Conservation (phyloP, 2,888 invertebrate species). For the Cremastobaeus sp. region DNA sequence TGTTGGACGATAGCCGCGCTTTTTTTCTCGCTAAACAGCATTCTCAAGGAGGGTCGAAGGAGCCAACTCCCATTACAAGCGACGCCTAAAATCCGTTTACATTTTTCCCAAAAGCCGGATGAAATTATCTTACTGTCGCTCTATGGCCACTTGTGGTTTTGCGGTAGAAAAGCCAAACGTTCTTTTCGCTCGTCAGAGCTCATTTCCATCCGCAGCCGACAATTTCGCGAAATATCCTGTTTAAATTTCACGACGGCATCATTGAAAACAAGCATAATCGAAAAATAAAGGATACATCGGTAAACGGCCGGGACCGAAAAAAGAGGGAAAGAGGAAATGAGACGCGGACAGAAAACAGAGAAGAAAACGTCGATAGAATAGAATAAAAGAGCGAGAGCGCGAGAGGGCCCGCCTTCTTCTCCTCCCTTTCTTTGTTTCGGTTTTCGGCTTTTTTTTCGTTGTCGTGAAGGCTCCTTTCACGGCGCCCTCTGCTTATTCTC, state of each 20-base stretch:
- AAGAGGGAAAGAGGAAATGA: constrained; percentile 4
- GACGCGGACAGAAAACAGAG: not conserved
- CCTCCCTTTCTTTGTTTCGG: constrained; percentile 30
- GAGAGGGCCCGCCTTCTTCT: too few species aligned
- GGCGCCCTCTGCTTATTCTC: constrained; percentile 59
- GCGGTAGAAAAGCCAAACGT: constrained; percentile 49
- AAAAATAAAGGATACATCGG: constrained; percentile 39
- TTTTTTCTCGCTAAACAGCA: not conserved
- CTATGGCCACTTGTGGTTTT: constrained; percentile 4
- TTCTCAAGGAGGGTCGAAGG: not conserved
- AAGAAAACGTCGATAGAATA: not conserved
- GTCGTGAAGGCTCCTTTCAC: constrained; percentile 38
- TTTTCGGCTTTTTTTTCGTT: constrained; percentile 13
- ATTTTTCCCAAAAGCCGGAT: constrained; percentile 29
- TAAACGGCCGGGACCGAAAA: constrained; percentile 17
- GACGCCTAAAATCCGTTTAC: not conserved
- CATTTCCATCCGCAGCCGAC: constrained; percentile 48
- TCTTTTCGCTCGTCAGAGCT: constrained; percentile 41
- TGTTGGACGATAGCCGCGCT: not conserved
- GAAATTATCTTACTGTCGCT: constrained; percentile 28
- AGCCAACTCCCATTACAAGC: not conserved
- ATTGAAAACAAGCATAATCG: constrained; percentile 46
- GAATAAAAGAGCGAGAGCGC: constrained; percentile 5
- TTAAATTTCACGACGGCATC: constrained; percentile 45
- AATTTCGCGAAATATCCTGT: constrained; percentile 48